Conservation (phyloP, 2,888 invertebrate genomes). For the Drosophila yooni region DNA sequence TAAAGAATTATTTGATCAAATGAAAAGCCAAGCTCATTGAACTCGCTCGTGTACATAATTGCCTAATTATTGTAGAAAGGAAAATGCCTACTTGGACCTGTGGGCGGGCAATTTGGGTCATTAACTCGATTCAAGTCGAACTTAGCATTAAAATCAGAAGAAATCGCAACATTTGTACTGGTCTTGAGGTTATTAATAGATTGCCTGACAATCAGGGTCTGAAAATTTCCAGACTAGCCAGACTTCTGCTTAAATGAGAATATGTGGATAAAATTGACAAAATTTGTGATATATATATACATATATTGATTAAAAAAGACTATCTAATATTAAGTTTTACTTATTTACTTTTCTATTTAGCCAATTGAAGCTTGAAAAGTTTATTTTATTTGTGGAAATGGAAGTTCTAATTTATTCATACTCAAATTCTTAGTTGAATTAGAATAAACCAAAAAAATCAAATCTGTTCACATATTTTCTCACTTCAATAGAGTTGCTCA, state of each 20-base stretch:
- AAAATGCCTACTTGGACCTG: neutral
- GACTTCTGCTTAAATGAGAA: neutral
- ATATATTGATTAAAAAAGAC: neutral
- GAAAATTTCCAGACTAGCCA: neutral
- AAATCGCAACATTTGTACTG: neutral
- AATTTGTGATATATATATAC: neutral
- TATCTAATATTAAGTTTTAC: neutral
- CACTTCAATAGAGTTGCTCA: neutral
- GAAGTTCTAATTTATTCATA: too few relatives aligned
- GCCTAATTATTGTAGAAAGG: neutral
- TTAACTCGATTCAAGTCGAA: neutral
- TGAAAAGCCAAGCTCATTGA: neutral
- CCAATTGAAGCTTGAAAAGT: neutral
- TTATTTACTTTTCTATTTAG: neutral
- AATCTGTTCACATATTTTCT: neutral
- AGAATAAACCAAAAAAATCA: neutral
- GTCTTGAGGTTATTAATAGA: neutral
- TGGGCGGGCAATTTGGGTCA: neutral
- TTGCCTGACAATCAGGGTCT: neutral
- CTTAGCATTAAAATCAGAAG: neutral
- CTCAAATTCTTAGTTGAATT: neutral
- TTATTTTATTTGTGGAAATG: too few relatives aligned
- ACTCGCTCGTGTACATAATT: neutral
- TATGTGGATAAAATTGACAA: too few relatives aligned
- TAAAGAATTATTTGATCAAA: neutral